phyloP scores from a whole-genome alignment of 2,113 vertebrate species.

The Apodemus sylvaticus region DNA sequence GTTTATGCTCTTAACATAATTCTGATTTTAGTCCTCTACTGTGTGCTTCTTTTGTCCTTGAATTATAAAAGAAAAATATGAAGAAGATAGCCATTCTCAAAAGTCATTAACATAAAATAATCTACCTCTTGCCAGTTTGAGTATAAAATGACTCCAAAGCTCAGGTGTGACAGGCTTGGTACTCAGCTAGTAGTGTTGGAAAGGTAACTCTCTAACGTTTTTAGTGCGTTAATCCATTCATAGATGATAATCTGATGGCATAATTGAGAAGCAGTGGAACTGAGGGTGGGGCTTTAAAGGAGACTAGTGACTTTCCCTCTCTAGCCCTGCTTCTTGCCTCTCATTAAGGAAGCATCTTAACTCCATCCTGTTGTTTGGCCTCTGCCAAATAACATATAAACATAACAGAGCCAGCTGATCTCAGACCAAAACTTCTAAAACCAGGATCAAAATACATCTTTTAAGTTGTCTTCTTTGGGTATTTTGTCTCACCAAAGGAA shows the following conservation, averaged over 20 bases:
- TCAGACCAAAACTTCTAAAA: neutral
- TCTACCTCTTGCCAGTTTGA: neutral
- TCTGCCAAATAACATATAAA: neutral
- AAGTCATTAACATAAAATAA: neutral
- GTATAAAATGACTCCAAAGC: neutral
- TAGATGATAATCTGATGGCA: neutral
- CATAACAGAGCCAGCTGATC: neutral
- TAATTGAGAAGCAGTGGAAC: neutral
- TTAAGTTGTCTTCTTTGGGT: neutral
- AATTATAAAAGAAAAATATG: neutral
- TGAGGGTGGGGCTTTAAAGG: neutral
- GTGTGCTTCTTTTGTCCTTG: neutral
- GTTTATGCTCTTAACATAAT: neutral
- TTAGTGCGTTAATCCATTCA: neutral
- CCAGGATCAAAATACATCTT: neutral
- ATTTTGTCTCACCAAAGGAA: neutral
- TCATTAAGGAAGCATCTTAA: neutral
- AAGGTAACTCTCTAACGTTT: neutral
- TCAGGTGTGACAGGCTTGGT: neutral
- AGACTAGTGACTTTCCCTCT: neutral
- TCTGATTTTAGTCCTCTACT: neutral
- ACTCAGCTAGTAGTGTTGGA: neutral
- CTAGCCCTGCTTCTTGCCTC: neutral
- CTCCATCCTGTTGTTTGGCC: neutral
- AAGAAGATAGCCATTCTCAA: neutral